Evolutionary conservation across 2,888 invertebrate genomes (phyloP), one percentile per base, ranked within the genome.

Genomic region (Monochamus alternatus): DNA sequence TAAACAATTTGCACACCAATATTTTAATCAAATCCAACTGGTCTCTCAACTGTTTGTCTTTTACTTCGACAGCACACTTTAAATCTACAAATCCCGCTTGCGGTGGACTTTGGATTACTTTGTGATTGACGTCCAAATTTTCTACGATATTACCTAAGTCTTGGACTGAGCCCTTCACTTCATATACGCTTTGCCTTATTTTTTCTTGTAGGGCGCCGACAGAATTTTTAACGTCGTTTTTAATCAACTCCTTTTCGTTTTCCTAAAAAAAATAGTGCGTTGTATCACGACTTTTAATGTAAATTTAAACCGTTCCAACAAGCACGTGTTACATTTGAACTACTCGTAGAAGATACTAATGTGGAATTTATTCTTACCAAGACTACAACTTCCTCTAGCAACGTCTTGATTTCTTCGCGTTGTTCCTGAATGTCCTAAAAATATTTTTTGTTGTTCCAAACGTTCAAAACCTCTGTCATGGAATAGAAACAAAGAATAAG

Each of bases 21-120:
- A 79, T 77, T 78, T 83, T 82, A 22, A 82, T 83, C 52, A 85
- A 76, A 14, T 75, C 38, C 32, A 85, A 70, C 60, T 82, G 82
- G 58, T 84, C 80, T 73, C 73, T 51, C 32, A 85, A 68, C 51
- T 83, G 80, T 8, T 77, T 72, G 51, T 83, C 82, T 78, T 81
- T 83, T 9, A 80, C 75, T 38, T 71, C 75, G 10, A 83, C 79
- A 31, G 76, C 58, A 64, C 73, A 59, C 59, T 81, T 79, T 52
- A 82, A 75, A 30, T 74, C 59, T 12, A 75, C 65, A 12, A 80
- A 73, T 72, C 79, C 79, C 8, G 78, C 71, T 47, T 72, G 75
- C 74, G 75, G 4, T 0, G 14, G 9, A 66, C 32, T 52, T 5
- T 9, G 0, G 0, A 22, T 9, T 10, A 44, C 5, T 7, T 51